Base-by-base conservation (phyloP, 1,140 invertebrate genomes). In the Luehdorfia chinensis region DNA sequence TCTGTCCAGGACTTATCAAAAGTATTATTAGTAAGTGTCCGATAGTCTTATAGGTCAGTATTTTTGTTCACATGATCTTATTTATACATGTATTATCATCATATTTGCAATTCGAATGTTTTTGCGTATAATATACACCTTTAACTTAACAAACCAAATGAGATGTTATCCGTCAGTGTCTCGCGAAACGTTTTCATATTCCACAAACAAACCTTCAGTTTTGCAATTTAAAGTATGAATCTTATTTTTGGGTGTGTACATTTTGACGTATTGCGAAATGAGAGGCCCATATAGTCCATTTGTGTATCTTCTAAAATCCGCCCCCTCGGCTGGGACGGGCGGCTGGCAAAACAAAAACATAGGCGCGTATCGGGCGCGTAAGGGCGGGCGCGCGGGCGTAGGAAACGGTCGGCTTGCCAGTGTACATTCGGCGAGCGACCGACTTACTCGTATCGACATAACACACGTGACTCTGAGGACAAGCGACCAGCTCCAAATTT, bases 261-360 rank as follows among this genome's bases (percentile, higher is more conserved):
- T 43, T 30, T 43, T 2, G 9, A 9, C n/a, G 18, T 11, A 3
- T 7, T 8, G 39, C 30, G 9, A 31, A 13, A 13, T 27, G 15
- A 15, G 1, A 37, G 11, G 13, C 23, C 9, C n/a, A n/a, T 21
- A 21, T 21, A 2, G 19, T 21, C 19, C 2, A 6, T n/a, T 21
- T 2, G 19, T 21, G 19, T 21, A 21, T 33, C 48, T 47, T 13
- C 31, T 19, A 28, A 18, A 45, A 37, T 48, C 46, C 39, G 32
- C 37, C 49, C 49, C 18, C 11, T 25, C 28, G 32, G 23, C 45
- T 36, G 54, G 52, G 58, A 59, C 49, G 44, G 34, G 47, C 32
- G 58, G 56, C 60, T 56, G 53, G 51, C 50, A 69, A 63, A 75
- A 66, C 58, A 67, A 62, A 65, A 74, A 74, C 60, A 73, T 43